Base-by-base conservation (phyloP, 2,113 vertebrate species). In the Toxotes chatareus region DNA sequence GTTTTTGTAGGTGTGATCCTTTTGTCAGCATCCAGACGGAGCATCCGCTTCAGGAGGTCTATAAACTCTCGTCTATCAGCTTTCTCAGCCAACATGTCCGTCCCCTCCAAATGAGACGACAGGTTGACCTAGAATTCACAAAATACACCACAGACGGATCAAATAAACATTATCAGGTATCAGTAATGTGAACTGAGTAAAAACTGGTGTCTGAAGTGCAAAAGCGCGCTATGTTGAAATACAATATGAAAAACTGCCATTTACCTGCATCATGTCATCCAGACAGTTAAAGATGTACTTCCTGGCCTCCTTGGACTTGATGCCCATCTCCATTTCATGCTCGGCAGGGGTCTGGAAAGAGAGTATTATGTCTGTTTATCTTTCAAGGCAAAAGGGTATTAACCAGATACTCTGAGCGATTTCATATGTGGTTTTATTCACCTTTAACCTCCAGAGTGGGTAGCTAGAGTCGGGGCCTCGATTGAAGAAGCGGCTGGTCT, bases 201-300 rank as follows among this genome's bases (percentile, higher is more conserved):
- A 55, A 56, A 23, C 0, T 1, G 3, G 7, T 23, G 19, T 67
- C 3, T 13, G 5, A 17, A 7, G 34, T 1, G 4, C 7, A 38
- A 49, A 62, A 36, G 4, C 13, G 23, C 27, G 27, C 1, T 32
- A 11, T 42, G 44, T 49, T 34, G 27, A 59, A 27, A 38, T 13
- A 2, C 17, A 19, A n/a, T 19, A 0, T 1, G 3, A 40, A 40
- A 73, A 62, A 55, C 7, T 42, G 59, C 7, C 1, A 66, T 19
- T 4, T 85, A 99, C 98, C 97, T 99, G 98, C 90, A 97, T 98
- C 98, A 99, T 99, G 89, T 99, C 98, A 94, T 99, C 98, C 90
- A 99, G 95, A 93, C 98, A 99, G 91, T 99, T 99, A 89, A 99
- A 99, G 88, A 99, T 99, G 40, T 99, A 99, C 91, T 99, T 99